Conservation (phyloP, 1,140 invertebrate species). For the Antheraea mylitta region DNA sequence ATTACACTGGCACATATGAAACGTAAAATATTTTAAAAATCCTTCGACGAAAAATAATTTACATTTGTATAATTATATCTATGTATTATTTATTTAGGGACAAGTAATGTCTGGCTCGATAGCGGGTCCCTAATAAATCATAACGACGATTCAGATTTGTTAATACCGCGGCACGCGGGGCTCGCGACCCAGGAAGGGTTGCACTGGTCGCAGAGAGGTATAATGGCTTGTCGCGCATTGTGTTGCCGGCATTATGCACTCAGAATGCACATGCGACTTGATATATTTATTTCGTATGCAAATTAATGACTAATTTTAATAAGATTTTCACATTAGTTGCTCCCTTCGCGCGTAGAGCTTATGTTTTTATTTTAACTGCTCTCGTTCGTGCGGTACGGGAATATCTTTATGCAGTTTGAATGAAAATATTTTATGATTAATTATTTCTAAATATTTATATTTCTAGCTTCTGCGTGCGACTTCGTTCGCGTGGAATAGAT, state of each 20-base stretch:
- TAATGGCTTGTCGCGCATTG: constrained; percentile 28
- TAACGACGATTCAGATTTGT: constrained; percentile 39
- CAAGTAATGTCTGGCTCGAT: constrained; percentile 16
- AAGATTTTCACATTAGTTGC: constrained; percentile 32
- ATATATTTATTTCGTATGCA: constrained; percentile 41
- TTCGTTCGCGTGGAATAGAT: too few species aligned
- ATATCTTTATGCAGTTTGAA: not conserved
- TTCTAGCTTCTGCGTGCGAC: too few species aligned
- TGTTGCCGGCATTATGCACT: not conserved
- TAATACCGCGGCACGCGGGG: constrained; percentile 18
- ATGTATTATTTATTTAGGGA: constrained; percentile 36
- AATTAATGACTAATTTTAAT: constrained; percentile 43
- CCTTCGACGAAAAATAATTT: constrained; percentile 20
- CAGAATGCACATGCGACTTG: constrained; percentile 30
- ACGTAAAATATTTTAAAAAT: too few species aligned
- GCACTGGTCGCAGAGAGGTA: constrained; percentile 14
- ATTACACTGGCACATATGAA: too few species aligned
- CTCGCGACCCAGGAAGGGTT: constrained; percentile 16
- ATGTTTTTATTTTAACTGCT: not conserved
- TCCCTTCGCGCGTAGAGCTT: not conserved
- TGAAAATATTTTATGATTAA: not conserved
- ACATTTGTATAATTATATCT: constrained; percentile 26
- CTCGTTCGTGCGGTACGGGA: not conserved
- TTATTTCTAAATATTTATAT: too few species aligned
- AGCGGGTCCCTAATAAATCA: constrained; percentile 38